Base-by-base conservation (phyloP, 2,797 vertebrate genomes). In the Megalops cyprinoides region DNA sequence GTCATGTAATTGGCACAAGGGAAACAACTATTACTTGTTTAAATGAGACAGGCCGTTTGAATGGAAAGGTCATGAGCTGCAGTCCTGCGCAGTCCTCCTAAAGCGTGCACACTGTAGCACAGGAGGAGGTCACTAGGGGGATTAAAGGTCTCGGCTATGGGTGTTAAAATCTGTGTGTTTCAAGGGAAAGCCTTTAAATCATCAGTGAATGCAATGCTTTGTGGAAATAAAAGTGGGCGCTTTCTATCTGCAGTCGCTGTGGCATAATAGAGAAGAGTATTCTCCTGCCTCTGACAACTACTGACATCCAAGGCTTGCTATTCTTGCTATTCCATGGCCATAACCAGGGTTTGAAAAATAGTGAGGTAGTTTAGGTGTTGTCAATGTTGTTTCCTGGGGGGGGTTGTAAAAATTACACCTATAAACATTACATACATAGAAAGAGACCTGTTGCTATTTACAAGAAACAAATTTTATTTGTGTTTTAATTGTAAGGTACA, bases 1-100 rank as follows among this genome's bases (percentile, higher is more conserved):
- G 87, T 67, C 42, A 82, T 81, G 56, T 86, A 86, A 89, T 82
- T 23, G 53, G 76, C 74, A 85, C 85, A 84, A 62, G 79, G 58
- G 65, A 80, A 46, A 58, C 37, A 46, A 51, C 42, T 46, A 48
- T 76, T 74, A 65, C 58, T 55, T 65, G 48, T 49, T 74, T 44
- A 48, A 76, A 28, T 76, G 42, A 56, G 58, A 73, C 71, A 37
- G 51, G 71, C 42, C 23, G 74, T 80, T 80, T 80, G 69, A 74
- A 49, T 62, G 28, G 31, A 39, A 81, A 81, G 58, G 69, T 80
- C 79, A 80, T 4, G 8, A 65, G 62, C 62, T 31, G 14, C 62
- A 60, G 58, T 46, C 42, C 42, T 74, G 39, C 71, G 48, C 71
- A 75, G 25, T 31, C 14, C 46, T 48, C 74, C 75, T 75, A 49